Evolutionary conservation across 2,888 invertebrate genomes (phyloP).

Genomic region (Oxyteleia sp.): DNA sequence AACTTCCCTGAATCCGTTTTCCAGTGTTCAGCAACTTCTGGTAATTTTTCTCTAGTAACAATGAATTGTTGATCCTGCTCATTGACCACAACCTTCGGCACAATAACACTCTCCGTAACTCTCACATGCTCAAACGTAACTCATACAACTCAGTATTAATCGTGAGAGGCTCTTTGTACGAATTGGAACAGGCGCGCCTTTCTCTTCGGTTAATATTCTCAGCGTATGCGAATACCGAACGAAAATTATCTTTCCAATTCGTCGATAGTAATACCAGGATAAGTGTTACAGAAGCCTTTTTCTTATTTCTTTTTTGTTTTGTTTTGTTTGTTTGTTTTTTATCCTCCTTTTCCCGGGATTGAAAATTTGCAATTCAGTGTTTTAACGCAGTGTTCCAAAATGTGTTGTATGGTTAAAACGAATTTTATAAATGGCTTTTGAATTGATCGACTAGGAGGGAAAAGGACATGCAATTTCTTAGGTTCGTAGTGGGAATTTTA

Average conservation of each 20-base stretch:
- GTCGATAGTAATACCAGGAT: no score
- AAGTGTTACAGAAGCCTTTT: no score
- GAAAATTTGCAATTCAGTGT: no score
- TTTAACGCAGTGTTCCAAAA: no score
- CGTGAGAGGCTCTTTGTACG: constrained; percentile 58
- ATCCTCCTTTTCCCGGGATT: no score
- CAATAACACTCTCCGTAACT: constrained; percentile 30
- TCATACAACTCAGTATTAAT: constrained; percentile 33
- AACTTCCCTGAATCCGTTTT: background rate
- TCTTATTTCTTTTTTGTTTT: no score
- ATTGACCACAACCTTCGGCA: constrained; percentile 57
- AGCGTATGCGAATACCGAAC: constrained; percentile 32
- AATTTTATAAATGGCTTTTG: no score
- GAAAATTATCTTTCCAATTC: constrained; percentile 35
- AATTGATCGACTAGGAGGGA: background rate
- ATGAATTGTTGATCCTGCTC: constrained; percentile 22
- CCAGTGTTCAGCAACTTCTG: background rate
- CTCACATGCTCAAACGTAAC: constrained; percentile 9
- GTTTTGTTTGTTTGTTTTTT: no score
- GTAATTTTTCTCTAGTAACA: background rate
- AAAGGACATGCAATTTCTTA: constrained; percentile 9
- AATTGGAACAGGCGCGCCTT: constrained; percentile 73
- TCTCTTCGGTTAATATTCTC: constrained; percentile 68
- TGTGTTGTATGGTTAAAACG: no score
- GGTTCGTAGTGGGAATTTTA: constrained; percentile 1